Base-by-base conservation (phyloP, 2,113 vertebrate species). In the Micromys minutus region DNA sequence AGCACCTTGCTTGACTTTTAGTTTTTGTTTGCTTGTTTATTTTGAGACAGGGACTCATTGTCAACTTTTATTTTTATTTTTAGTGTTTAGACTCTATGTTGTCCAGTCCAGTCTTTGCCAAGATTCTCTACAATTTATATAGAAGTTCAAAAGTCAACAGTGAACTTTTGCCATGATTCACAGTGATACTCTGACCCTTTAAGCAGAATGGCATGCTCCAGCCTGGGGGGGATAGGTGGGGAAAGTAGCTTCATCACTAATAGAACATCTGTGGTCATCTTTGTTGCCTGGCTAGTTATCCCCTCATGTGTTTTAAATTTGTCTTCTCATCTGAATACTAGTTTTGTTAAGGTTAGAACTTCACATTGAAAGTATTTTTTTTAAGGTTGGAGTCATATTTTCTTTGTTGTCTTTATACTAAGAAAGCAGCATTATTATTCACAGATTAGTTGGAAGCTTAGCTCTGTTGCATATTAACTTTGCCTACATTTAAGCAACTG, bases 401-500 rank as follows among this genome's bases (percentile, higher is more conserved):
- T 93, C 22, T 80, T 93, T 76, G 85, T 94, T 69, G 87, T 76
- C 36, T 3, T 94, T 88, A 26, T 87, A 42, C 83, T 65, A 47
- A 76, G 34, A 67, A 71, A 84, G 67, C 1, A 80, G 13, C 69
- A 45, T 36, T 79, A 91, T 57, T 45, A 89, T 87, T 92, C 21
- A 81, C 5, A 7, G 36, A 89, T 85, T 52, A 88, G 50, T 59
- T 90, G 92, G 87, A 71, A 52, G 80, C 11, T 93, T 87, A 96
- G 57, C 72, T 93, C 63, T 95, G 63, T 45, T 5, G 65, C 17
- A 57, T 69, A 42, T 42, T 74, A 13, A 87, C n/a, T 63, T 1
- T 86, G 47, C 39, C 16, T 87, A 55, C 31, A 92, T 39, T 95
- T 87, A 94, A 95, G 90, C 85, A 87, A 90, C 26, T 74, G 76